Percentiles rank a stretch among this genome's conserved stretches.
Conservation (phyloP, 2,888 invertebrate genomes). For the Asteroscopus sphinx region DNA sequence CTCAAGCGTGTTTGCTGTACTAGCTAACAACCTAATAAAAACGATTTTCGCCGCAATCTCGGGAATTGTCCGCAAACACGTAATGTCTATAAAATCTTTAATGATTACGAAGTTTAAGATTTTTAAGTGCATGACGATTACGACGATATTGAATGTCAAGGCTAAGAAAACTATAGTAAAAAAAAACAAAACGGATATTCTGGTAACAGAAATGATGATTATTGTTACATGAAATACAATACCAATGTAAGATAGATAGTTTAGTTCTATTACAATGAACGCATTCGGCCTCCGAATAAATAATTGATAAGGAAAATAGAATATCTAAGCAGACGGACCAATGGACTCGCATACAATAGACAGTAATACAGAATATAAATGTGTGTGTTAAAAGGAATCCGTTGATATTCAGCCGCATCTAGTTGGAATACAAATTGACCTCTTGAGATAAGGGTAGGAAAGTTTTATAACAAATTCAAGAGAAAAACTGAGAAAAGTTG, state of each 20-base stretch:
- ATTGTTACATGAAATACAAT: slow-evolving; percentile 9
- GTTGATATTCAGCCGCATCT: slow-evolving; percentile 25
- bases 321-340: slow-evolving; percentile 7
- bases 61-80: slow-evolving; percentile 24
- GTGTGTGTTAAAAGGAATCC: slow-evolving; percentile 8
- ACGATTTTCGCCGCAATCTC: slow-evolving; percentile 21
- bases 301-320: slow-evolving; percentile 30
- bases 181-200: slow-evolving; percentile 1
- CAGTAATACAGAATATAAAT: not conserved
- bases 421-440: slow-evolving; percentile 5
- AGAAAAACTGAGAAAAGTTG: too few relatives aligned
- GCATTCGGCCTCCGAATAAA: slow-evolving; percentile 24
- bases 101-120: slow-evolving; percentile 11
- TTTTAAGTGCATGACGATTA: slow-evolving; percentile 25
- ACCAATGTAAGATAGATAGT: slow-evolving; percentile 4
- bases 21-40: slow-evolving; percentile 3
- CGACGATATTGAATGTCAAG: slow-evolving; percentile 53
- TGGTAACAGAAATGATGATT: slow-evolving; percentile 1
- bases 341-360: slow-evolving; percentile 4
- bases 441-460: too few relatives aligned
- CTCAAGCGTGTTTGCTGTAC: slow-evolving; percentile 14
- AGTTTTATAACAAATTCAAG: too few relatives aligned
- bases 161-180: slow-evolving; percentile 29
- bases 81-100: slow-evolving; percentile 33
- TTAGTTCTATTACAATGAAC: slow-evolving; percentile 12